Evolutionary conservation across 2,888 invertebrate genomes (phyloP), one percentile per base, ranked within the genome.

Genomic region (Melikaiella ostensackeni): DNA sequence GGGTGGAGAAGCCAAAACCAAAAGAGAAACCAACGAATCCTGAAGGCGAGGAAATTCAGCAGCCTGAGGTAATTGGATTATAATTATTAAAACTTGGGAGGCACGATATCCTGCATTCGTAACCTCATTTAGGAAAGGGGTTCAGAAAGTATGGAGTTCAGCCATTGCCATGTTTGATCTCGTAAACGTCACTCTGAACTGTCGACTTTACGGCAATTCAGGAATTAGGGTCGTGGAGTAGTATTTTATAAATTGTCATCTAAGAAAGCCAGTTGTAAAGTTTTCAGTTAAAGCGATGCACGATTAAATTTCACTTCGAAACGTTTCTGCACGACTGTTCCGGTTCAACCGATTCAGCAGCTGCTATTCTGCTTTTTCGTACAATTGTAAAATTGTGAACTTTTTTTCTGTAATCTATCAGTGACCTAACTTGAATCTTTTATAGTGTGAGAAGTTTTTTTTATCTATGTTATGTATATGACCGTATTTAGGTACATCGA

Each of bases 1-100:
- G 95, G 89, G 89, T 91, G 80, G 94, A 94, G 85, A 93, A 94
- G 87, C 88, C 92, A 57, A 92, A 92, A 84, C 77, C 82, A 38
- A 93, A 93, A 84, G 92, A 92, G 70, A 92, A 92, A 81, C 84
- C 87, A 24, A 62, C 79, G 55, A 90, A 89, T 81, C 85, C 86
- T 13, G 91, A 90, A 70, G 88, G 88, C 61, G 91, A 90, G 46
- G 85, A 84, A 24, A 84, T 83, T 35, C 88, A 87, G 78, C 87
- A 85, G 27, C 81, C 79, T 42, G 88, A 89, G 87, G 91, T 91
- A 78, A 86, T 75, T 64, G 6, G 13, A 4, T 70, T n/a, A 42
- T 38, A n/a, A 30, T 24, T n/a, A 6, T 16, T n/a, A 0, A 62
- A 33, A 50, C 30, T 42, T 33, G 5, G 13, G 24, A 73, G 61